Conservation (phyloP, 2,888 invertebrate species). For the Hymenopus coronatus region DNA sequence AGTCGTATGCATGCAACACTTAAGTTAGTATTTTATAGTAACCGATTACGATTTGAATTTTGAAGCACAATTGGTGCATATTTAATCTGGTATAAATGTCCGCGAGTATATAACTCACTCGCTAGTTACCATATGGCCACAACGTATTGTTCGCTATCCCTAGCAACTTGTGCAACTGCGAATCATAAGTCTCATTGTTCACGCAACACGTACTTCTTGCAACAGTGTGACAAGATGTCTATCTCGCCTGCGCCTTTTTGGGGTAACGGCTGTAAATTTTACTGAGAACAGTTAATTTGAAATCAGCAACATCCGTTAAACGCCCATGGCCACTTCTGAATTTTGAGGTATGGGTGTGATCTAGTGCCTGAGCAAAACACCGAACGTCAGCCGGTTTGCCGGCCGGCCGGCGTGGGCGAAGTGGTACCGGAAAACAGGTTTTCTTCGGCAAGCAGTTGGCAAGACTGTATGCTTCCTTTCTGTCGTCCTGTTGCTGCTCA, state of each 20-base stretch:
- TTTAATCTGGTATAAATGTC: background rate
- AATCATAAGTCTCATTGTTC: background rate
- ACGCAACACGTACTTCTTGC: background rate
- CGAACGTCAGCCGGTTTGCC: background rate
- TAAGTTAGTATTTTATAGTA: no score
- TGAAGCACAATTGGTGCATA: background rate
- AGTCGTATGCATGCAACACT: no score
- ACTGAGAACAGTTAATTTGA: background rate
- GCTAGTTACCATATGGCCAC: background rate
- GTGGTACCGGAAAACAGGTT: background rate
- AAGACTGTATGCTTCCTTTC: background rate
- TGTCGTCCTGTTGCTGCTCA: background rate
- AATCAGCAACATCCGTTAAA: background rate
- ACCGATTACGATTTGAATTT: no score
- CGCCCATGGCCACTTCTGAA: background rate
- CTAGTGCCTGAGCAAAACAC: background rate
- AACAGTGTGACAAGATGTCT: background rate
- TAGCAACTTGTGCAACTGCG: no score
- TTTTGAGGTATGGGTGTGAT: background rate
- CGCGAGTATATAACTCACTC: background rate
- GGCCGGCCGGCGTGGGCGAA: background rate
- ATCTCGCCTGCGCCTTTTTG: background rate
- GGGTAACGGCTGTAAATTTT: background rate
- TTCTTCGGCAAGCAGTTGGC: background rate
- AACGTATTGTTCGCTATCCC: background rate